phyloP scores from a whole-genome alignment of 2,113 vertebrate genomes.

The Athene cunicularia region DNA sequence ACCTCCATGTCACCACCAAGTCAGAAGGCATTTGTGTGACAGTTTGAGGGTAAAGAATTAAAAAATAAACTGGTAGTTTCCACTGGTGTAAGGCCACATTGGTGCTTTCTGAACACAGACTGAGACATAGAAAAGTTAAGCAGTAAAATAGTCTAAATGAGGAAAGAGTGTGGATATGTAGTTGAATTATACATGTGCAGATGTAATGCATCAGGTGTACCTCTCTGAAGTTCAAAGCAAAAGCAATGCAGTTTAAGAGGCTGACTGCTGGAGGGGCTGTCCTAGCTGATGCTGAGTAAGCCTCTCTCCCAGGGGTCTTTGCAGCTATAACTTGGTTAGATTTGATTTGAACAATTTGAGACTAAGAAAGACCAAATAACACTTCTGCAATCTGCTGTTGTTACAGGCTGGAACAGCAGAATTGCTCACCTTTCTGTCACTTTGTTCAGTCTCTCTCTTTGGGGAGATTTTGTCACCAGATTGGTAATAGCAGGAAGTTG shows the following conservation, averaged over 20 bases:
- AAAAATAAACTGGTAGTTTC: neutral
- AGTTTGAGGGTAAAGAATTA: constrained; percentile 9
- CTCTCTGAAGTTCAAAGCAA: neutral
- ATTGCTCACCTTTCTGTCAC: neutral
- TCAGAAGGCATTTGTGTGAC: neutral
- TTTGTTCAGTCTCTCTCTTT: neutral
- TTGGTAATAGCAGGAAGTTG: constrained; percentile 20
- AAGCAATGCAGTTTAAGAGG: neutral
- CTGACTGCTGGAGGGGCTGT: neutral
- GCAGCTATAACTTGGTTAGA: neutral
- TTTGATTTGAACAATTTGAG: neutral
- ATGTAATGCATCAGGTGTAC: neutral
- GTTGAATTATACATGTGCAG: neutral
- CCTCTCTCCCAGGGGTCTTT: neutral
- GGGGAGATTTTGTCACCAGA: neutral
- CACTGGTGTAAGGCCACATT: neutral
- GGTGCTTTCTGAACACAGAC: neutral
- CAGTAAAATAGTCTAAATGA: neutral
- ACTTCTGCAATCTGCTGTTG: neutral
- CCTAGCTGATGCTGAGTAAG: neutral
- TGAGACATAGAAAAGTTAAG: neutral
- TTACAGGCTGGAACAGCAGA: neutral
- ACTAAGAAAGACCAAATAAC: neutral
- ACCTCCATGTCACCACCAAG: neutral
- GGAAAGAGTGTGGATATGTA: neutral